A percentile compares a stretch with the other conserved stretches of the same genome.
Evolutionary conservation across 2,888 invertebrate species (phyloP).

Genomic region (Conomelus anceps): DNA sequence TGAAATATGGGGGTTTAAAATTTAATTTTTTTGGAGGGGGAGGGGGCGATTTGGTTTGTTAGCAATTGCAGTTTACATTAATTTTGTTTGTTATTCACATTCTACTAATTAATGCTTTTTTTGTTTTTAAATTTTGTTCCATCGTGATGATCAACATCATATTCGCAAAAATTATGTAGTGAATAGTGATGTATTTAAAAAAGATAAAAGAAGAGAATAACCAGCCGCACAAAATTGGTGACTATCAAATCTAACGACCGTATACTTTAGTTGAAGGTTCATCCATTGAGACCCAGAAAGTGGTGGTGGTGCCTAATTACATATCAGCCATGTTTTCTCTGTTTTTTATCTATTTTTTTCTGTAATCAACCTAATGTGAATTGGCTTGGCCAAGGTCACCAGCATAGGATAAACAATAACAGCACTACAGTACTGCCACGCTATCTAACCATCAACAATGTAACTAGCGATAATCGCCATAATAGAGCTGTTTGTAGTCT

Average conservation of each 20-base stretch:
- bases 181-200: neutral
- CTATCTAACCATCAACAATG: neutral
- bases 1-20: too few species aligned
- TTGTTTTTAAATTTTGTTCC: too few species aligned
- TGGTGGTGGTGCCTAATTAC: too few species aligned
- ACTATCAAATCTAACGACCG: neutral
- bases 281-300: neutral
- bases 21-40: too few species aligned
- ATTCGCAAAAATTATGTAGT: too few species aligned
- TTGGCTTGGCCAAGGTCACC: neutral
- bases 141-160: too few species aligned
- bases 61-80: too few species aligned
- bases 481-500: neutral
- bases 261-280: neutral
- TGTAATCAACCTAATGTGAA: neutral
- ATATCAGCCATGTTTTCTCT: neutral
- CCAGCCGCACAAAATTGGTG: neutral
- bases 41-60: too few species aligned
- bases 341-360: too few species aligned
- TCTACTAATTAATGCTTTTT: too few species aligned
- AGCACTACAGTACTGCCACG: neutral
- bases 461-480: neutral
- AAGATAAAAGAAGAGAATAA: neutral
- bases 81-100: too few species aligned
- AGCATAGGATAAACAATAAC: neutral